Evolutionary conservation across 2,888 invertebrate genomes (phyloP).

Genomic region (Nematopogon swammerdamellus): DNA sequence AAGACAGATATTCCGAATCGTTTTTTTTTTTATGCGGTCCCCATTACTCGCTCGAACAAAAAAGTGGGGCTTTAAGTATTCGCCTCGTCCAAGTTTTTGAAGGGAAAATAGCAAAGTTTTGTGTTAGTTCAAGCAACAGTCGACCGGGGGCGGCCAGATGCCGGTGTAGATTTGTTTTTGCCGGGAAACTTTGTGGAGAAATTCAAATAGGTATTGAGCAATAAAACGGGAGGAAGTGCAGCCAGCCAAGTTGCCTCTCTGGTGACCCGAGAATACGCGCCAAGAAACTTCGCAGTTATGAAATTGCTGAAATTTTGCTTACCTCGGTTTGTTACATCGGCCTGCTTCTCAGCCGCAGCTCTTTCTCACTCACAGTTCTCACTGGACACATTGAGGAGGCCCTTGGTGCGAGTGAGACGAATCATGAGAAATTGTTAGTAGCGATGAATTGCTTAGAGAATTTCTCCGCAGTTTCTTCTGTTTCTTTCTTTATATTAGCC

Average conservation of each 20-base stretch:
- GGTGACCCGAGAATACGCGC: no score
- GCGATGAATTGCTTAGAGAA: no score
- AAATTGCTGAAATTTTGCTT: no score
- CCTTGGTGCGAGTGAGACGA: no score
- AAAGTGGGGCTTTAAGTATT: not conserved
- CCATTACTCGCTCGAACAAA: not conserved
- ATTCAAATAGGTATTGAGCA: not conserved
- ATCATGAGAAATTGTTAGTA: no score
- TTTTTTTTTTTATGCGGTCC: not conserved
- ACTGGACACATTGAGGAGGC: no score
- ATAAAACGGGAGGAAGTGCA: not conserved
- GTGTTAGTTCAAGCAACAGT: not conserved
- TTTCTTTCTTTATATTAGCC: no score
- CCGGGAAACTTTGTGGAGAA: not conserved
- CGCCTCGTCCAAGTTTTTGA: not conserved
- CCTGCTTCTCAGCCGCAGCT: no score
- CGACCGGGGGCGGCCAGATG: not conserved
- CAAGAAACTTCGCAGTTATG: no score
- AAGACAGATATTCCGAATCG: not conserved
- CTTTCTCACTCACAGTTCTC: no score
- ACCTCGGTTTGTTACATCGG: no score
- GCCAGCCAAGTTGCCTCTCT: not conserved
- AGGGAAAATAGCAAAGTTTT: not conserved
- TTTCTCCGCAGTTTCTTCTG: no score
- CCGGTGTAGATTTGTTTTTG: not conserved